A percentile compares a stretch with the other conserved stretches of the same genome.
These are phyloP conservation scores for Discoglossus pictus DNA, from an alignment of 2,797 vertebrate species.

Conservation along the genomic window DNA sequence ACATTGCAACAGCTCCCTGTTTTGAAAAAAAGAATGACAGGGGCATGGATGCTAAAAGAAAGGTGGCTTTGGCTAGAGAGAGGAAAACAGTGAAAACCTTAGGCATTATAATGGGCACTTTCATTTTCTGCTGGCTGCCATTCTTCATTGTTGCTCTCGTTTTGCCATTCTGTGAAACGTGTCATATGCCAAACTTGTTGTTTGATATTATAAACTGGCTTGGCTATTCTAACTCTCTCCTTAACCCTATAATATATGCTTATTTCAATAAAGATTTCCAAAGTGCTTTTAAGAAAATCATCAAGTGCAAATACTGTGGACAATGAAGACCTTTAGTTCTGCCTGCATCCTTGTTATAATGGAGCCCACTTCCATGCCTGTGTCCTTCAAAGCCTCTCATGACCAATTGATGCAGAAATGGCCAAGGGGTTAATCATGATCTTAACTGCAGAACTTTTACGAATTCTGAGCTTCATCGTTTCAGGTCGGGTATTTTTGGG, in stretches of 20 bases:
- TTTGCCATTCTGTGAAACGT: conserved; percentile 89
- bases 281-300: conserved; percentile 95
- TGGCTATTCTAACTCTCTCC: conserved; percentile 96
- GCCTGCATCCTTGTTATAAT: conserved; percentile 13
- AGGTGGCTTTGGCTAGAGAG: conserved; percentile 88
- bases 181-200: conserved; percentile 89
- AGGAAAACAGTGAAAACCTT: conserved; percentile 95
- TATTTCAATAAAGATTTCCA: conserved; percentile 99
- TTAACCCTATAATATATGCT: conserved; percentile 96
- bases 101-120: conserved; percentile 98
- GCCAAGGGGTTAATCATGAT: conserved; percentile 1
- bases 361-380: conserved; percentile 16
- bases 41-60: conserved; percentile 83
- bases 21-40: conserved; percentile 81
- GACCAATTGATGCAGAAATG: too few species aligned
- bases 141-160: conserved; percentile 97
- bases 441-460: too few species aligned
- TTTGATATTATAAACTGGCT: conserved; percentile 94
- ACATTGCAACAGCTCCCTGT: conserved; percentile 55
- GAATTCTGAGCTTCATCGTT: too few species aligned
- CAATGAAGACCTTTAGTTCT: conserved; percentile 59
- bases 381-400: conserved; percentile 18
- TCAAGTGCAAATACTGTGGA: conserved; percentile 92
- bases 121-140: conserved; percentile 97
- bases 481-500: conserved; percentile 21